Conservation (phyloP, 2,797 vertebrate genomes). For the Ctenopoma kingsleyae region DNA sequence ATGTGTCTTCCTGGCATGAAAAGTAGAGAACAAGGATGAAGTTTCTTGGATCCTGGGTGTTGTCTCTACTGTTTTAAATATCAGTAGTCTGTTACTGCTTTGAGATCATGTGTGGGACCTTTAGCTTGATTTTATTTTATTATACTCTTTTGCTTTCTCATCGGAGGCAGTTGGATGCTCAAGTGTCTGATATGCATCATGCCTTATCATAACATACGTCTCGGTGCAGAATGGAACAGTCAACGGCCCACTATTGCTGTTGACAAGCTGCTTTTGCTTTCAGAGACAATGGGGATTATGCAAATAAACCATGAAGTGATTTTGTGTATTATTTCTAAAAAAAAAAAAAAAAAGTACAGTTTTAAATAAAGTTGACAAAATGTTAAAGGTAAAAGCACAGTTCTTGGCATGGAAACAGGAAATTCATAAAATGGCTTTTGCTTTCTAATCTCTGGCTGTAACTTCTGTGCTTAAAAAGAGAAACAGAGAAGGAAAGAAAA, state of each 20-base stretch:
- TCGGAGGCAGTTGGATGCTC: conserved; percentile 31
- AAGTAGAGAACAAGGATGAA: conserved; percentile 11
- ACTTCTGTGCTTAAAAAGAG: conserved; percentile 52
- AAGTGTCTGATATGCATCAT: conserved; percentile 42
- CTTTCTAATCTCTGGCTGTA: conserved; percentile 50
- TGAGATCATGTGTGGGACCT: conserved; percentile 27
- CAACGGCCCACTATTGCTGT: conserved; percentile 44
- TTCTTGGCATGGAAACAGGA: conserved; percentile 34
- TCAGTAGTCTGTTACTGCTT: conserved; percentile 42
- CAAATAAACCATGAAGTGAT: neutral
- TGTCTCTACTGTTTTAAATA: conserved; percentile 41
- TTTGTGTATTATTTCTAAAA: neutral
- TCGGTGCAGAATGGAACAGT: conserved; percentile 22
- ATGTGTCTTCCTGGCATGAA: conserved; percentile 21
- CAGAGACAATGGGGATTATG: neutral
- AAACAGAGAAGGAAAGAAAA: conserved; percentile 62
- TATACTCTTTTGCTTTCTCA: conserved; percentile 44
- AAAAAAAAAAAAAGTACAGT: conserved; percentile 13
- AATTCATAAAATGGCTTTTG: conserved; percentile 55
- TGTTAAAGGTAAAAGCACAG: neutral
- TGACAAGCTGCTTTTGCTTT: conserved; percentile 18
- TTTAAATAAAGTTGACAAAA: conserved; percentile 5
- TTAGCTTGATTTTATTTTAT: conserved; percentile 48
- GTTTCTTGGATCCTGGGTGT: conserved; percentile 2
- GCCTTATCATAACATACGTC: conserved; percentile 38